phyloP scores from a whole-genome alignment of 2,113 vertebrate species.

The Actenoides hombroni region DNA sequence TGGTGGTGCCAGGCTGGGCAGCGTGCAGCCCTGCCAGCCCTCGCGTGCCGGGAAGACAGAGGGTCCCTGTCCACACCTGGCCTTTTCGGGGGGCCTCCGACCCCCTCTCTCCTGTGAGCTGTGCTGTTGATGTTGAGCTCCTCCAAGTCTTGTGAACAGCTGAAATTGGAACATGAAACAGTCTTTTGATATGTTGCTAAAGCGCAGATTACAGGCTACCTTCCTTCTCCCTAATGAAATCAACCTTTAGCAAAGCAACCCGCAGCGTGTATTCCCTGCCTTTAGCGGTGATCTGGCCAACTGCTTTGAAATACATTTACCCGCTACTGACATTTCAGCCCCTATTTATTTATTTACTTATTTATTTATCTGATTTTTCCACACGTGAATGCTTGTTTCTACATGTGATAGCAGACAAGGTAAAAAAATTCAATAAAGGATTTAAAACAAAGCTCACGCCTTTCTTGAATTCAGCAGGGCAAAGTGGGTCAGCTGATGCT shows the following conservation, averaged over 20 bases:
- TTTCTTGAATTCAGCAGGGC: neutral
- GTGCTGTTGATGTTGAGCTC: neutral
- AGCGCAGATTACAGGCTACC: neutral
- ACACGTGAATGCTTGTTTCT: neutral
- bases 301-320: neutral
- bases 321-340: neutral
- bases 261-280: neutral
- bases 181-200: neutral
- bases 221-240: neutral
- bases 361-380: neutral
- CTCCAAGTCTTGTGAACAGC: neutral
- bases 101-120: neutral
- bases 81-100: neutral
- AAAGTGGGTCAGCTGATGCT: neutral
- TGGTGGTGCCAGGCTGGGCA: neutral
- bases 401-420: neutral
- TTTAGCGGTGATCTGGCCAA: neutral
- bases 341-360: neutral
- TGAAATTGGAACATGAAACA: neutral
- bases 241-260: neutral
- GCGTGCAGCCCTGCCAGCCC: neutral
- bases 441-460: neutral
- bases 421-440: neutral
- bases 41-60: rapidly evolving
- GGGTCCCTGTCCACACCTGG: neutral